Base-by-base conservation (phyloP, 2,113 vertebrate species). In the Phaethornis superciliosus region DNA sequence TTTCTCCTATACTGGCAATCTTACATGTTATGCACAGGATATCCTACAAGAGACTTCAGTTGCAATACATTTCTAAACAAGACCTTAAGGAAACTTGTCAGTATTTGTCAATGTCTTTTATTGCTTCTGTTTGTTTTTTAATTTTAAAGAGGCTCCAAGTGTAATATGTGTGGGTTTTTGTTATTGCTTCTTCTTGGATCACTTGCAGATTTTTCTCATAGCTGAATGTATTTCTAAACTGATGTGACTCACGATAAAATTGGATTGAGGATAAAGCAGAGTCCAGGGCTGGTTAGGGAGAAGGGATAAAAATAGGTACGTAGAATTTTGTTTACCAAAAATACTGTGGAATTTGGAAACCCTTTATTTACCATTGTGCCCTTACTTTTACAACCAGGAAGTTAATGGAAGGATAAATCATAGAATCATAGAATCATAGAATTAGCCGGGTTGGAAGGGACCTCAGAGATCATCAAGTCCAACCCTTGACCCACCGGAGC, bases 121-220 rank as follows among this genome's bases (percentile, higher is more conserved):
- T 94, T 84, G 76, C 92, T 96, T 85, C 35, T 59, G 47, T 87
- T 93, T 83, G 22, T 5, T 60, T 92, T 82, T 89, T 32, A 37
- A 15, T 65, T 87, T 81, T 80, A 63, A 85, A 89, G 37, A 88
- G 64, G 9, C 20, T 75, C 40, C 37, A 67, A 84, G 40, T 56
- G 15, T 70, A 92, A 40, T 75, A 37, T 63, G 62, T 0, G 1
- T 92, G 54, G 46, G 55, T 3, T 59, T 93, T 68, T 92, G 69
- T 94, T 95, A 80, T 44, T 90, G 70, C 96, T 93, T 86, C 69
- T 91, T 85, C 76, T 91, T 96, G 87, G 82, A 90, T 89, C 70
- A 54, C 46, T 90, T 94, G 87, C 83, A 79, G 68, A 88, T 86
- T 85, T 83, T 94, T 95, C 60, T 91, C 88, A 88, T 93, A 90